Conservation (phyloP, 2,888 invertebrate genomes). For the Drosophila siamana region DNA sequence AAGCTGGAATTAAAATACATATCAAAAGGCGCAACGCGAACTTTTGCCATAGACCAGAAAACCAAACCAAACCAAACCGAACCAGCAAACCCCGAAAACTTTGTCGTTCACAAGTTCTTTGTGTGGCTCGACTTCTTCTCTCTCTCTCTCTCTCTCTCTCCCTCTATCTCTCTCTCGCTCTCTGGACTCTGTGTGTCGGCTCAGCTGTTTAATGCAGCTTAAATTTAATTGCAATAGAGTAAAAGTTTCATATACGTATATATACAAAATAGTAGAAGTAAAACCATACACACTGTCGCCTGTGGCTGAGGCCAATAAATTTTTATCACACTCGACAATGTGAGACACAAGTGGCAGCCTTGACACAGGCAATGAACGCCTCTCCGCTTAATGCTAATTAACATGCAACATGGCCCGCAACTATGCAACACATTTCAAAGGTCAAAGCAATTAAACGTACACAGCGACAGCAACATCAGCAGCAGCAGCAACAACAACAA, state of each 20-base stretch:
- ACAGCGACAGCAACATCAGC: too few relatives aligned
- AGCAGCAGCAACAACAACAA: conserved; percentile 2
- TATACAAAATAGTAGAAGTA: conserved; percentile 28
- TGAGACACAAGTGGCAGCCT: conserved; percentile 45
- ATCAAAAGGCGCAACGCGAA: conserved; percentile 76
- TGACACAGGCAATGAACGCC: conserved; percentile 42
- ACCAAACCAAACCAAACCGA: conserved; percentile 23
- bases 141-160: not conserved
- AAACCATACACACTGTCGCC: not conserved
- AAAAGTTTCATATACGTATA: conserved; percentile 66
- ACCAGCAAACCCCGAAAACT: conserved; percentile 59
- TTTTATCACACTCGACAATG: conserved; percentile 67
- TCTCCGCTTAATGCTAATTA: conserved; percentile 76
- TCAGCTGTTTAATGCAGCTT: conserved; percentile 79
- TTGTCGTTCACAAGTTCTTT: conserved; percentile 66
- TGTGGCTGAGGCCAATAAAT: conserved; percentile 60
- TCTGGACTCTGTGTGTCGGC: conserved; percentile 32
- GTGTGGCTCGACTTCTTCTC: conserved; percentile 23
- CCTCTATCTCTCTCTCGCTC: not conserved
- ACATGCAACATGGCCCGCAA: conserved; percentile 70
- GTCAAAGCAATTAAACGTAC: conserved; percentile 85
- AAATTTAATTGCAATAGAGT: conserved; percentile 82
- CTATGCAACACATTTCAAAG: conserved; percentile 69
- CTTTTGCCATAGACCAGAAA: conserved; percentile 74
- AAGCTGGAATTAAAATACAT: conserved; percentile 79